Evolutionary conservation across 2,113 vertebrate species (phyloP), one percentile per base, ranked within the genome.

Genomic region (Aldabrachelys gigantea): DNA sequence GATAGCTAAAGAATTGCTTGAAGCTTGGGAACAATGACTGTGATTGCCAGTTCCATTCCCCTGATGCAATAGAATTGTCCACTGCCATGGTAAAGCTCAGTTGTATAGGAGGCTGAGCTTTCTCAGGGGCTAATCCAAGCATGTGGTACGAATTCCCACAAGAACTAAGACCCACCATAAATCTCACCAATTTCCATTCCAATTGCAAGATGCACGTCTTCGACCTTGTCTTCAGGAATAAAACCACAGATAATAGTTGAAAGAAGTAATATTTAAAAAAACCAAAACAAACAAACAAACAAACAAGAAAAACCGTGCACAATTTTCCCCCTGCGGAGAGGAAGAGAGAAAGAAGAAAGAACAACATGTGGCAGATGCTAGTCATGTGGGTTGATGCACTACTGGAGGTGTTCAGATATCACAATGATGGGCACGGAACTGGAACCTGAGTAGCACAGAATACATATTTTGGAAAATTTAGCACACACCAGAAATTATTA

Each of bases 401-500:
- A 85, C 91, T 96, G 83, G 94, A 94, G 89, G 96, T 92, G 89
- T 80, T 92, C 85, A 90, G 94, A 57, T 93, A 85, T 79, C 93
- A 85, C 49, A 95, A 41, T 5, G 31, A 88, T 59, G 92, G 92
- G 54, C 81, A 52, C 47, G 84, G 81, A 80, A 6, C 44, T 59
- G 49, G 88, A 87, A 97, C 94, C 94, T 91, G 91, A 93, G 85
- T 79, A 95, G 85, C 91, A n/a, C 79, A 88, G 96, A 94, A 94
- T 49, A 41, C 3, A 0, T 87, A 94, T 85, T 76, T 69, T 88
- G 85, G 94, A 95, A 96, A 95, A 94, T 0, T 56, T 89, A 94
- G 91, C 90, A 93, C 90, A 89, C 50, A 0, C 76, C 19, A 88
- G 85, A 95, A 95, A 89, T 92, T 10, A n/a, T 96, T 94, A 92